Evolutionary conservation across 1,140 invertebrate genomes (phyloP), one percentile per base, ranked within the genome.

Genomic region (Drosophila athabasca): DNA sequence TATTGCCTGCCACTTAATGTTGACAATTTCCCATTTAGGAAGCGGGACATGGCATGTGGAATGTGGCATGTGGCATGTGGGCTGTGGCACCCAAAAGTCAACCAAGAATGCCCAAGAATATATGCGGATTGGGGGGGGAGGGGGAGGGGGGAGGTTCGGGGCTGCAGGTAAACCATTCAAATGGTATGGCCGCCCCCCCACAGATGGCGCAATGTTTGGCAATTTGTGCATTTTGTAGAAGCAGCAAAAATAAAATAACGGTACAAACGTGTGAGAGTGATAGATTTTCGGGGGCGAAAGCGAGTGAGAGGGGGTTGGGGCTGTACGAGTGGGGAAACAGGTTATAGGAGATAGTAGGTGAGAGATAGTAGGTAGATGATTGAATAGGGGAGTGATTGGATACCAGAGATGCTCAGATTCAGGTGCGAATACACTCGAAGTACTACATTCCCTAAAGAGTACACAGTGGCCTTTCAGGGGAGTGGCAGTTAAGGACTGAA

Each of bases 11-110:
- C 83, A 79, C 83, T 62, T 88, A 88, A 88, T 88, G 83, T 88
- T 88, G 84, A 89, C 83, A 88, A 83, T 88, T 88, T 88, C 79
- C 83, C 79, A 82, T 89, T 76, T 75, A 71, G 67, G 62, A 60
- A 70, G 62, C 55, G 24, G 24, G 24, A 5, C 24, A 5, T 26
- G 24, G 22, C 2, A 24, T 4, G 22, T 24, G 22, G 2, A 2
- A 24, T 24, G 22, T 24, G 22, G 24, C 0, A 5, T 19, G 17
- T 26, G 24, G 22, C 2, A 24, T 0, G 22, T 26, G 24, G 22
- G 1, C 1, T 0, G 22, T 24, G 22, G 24, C 4, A 5, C 17
- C 17, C 17, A 19, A 19, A 19, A 19, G 17, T 19, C 17, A 19
- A 62, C 57, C 65, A 59, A 67, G 79, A 82, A 88, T 29, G 6